Evolutionary conservation across 2,113 vertebrate species (phyloP).

Genomic region (Murina feae): DNA sequence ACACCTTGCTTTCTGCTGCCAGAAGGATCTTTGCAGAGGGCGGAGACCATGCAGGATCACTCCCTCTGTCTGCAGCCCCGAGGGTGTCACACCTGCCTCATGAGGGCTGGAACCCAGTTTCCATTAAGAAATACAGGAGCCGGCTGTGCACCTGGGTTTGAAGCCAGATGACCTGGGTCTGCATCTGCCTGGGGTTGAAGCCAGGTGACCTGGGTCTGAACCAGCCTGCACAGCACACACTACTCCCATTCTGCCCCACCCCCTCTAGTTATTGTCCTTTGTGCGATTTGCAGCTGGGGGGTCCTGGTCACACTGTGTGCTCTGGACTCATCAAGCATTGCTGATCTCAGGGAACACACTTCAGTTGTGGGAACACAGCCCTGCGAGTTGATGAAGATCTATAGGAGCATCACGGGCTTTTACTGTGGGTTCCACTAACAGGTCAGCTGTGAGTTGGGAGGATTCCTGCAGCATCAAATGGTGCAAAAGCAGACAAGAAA

Average conservation of each 20-base stretch:
- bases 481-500: background rate
- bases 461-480: background rate
- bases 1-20: conserved; percentile 70
- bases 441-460: accelerated
- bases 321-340: conserved; percentile 68
- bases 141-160: conserved; percentile 42
- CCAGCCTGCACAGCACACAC: background rate
- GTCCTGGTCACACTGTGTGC: conserved; percentile 41
- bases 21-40: conserved; percentile 66
- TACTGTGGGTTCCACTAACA: background rate
- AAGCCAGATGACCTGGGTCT: conserved; percentile 39
- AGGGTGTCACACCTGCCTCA: conserved; percentile 65
- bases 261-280: conserved; percentile 48
- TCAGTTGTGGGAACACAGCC: conserved; percentile 50
- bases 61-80: conserved; percentile 61
- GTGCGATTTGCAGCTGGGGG: conserved; percentile 44
- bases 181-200: background rate
- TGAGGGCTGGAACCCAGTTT: conserved; percentile 61
- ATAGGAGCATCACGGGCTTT: background rate
- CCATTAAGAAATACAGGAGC: conserved; percentile 61
- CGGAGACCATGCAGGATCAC: background rate
- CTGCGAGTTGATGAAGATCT: conserved; percentile 56
- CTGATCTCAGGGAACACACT: conserved; percentile 53
- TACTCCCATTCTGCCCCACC: background rate
- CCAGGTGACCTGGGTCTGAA: conserved; percentile 41